A percentile compares a stretch with the other conserved stretches of the same genome.
Evolutionary conservation across 2,888 invertebrate species (phyloP).

Genomic region (Troides oblongomaculatus): DNA sequence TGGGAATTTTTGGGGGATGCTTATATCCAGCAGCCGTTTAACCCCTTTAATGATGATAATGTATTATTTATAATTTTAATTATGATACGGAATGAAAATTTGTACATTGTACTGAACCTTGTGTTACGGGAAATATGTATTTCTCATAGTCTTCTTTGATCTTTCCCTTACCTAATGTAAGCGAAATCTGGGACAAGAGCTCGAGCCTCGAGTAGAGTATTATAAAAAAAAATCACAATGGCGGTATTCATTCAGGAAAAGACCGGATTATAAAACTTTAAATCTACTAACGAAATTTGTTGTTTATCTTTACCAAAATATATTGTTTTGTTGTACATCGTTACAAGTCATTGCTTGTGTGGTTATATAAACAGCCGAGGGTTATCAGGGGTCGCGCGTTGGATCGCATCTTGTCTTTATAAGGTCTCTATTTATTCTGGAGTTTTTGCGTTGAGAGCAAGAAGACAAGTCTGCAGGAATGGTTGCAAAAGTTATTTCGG

Average conservation of each 20-base stretch:
- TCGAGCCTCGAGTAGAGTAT: too few relatives aligned
- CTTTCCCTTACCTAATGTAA: too few relatives aligned
- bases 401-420: constrained; percentile 12
- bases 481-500: constrained; percentile 80
- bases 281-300: neutral
- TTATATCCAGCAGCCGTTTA: too few relatives aligned
- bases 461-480: constrained; percentile 43
- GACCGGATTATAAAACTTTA: neutral
- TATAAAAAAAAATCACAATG: too few relatives aligned
- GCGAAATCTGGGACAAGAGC: too few relatives aligned
- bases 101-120: neutral
- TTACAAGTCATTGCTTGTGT: constrained; percentile 12
- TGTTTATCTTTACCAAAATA: neutral
- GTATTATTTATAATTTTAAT: neutral
- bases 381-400: constrained; percentile 33
- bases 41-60: too few relatives aligned
- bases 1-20: too few relatives aligned
- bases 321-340: constrained; percentile 3
- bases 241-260: too few relatives aligned
- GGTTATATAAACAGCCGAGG: constrained; percentile 27
- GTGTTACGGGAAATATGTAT: neutral
- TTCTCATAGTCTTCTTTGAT: too few relatives aligned
- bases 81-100: neutral
- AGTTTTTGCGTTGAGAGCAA: constrained; percentile 17
- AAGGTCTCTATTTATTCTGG: constrained; percentile 17